Evolutionary conservation across 2,797 vertebrate genomes (phyloP), one percentile per base, ranked within the genome.

Genomic region (Pipistrellus pygmaeus): DNA sequence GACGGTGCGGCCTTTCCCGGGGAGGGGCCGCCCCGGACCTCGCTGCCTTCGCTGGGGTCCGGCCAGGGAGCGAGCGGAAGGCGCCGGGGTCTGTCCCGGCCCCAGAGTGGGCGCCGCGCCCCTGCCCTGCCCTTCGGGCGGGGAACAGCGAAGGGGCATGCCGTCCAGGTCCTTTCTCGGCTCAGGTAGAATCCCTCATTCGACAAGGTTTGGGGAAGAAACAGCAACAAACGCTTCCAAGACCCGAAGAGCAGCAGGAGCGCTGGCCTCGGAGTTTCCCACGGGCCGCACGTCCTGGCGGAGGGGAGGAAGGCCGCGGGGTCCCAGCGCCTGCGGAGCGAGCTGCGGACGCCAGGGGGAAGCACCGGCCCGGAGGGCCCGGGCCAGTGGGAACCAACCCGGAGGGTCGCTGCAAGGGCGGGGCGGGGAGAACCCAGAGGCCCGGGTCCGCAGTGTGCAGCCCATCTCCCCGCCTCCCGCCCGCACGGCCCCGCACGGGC

Each of bases 321-420:
- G 17, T 27, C 20, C 9, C 32, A 3, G 64, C 25, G 60, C 35
- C 69, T 68, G 69, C 38, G 30, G 48, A 32, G 23, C 0, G 5
- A 1, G 44, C 75, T 20, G 32, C 51, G 18, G 75, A 87, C 96
- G 73, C 94, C 72, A 96, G 97, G 93, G 92, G 97, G 95, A 96
- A 95, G 95, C 90, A 89, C 60, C 41, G n/a, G n/a, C 71, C 30
- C 6, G 53, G 18, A 55, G 8, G 8, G 32, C 32, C 0, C 0
- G 27, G 88, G 57, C 2, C 55, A 17, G 32, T 0, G 13, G 12
- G 27, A 32, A 38, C 32, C 21, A 23, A 3, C 32, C 15, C 0
- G 44, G 1, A 32, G 48, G 35, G 71, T 75, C n/a, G 18, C 57
- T 1, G 69, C 53, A 11, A 23, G 35, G 30, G 35, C 18, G 6